A percentile compares a stretch with the other conserved stretches of the same genome.
Evolutionary conservation across 35 echinoderm and acorn worm species (phyloP).

Genomic region (Chiridota heheva): DNA sequence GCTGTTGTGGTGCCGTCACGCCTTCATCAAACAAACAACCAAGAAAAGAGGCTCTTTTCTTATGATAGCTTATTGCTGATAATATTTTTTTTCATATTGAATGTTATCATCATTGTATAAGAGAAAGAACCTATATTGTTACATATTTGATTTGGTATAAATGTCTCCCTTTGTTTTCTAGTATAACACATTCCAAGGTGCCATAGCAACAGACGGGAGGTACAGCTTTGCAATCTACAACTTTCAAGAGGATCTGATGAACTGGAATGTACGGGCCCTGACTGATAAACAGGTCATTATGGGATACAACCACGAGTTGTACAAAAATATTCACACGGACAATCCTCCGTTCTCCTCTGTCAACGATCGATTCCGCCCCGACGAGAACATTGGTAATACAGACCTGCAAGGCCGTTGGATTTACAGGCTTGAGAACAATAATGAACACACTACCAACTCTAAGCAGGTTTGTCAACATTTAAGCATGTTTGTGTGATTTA

Average conservation of each 20-base stretch:
- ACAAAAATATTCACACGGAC: conserved; percentile 12
- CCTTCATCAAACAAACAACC: too few relatives aligned
- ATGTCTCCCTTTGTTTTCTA: conserved; percentile 5
- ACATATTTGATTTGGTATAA: too few relatives aligned
- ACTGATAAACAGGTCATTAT: conserved; percentile 73
- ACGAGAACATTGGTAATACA: conserved; percentile 66
- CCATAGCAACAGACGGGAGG: conserved; percentile 61
- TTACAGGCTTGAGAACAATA: conserved; percentile 73
- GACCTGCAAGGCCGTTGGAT: conserved; percentile 78
- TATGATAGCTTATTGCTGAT: too few relatives aligned
- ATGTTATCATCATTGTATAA: too few relatives aligned
- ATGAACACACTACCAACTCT: conserved; percentile 51
- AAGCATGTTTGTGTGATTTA: too few relatives aligned
- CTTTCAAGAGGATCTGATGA: conserved; percentile 67
- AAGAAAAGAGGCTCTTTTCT: too few relatives aligned
- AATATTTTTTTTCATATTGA: too few relatives aligned
- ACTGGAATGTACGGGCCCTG: conserved; percentile 61
- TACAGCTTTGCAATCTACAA: conserved; percentile 90
- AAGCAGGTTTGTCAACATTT: conserved; percentile 33
- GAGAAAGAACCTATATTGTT: too few relatives aligned
- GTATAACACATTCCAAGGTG: conserved; percentile 90
- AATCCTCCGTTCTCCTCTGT: neutral
- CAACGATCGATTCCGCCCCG: conserved; percentile 3
- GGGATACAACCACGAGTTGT: conserved; percentile 61
- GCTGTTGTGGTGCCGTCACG: too few relatives aligned